Percentiles rank a stretch among this genome's conserved stretches.
Conservation (phyloP, 2,888 invertebrate genomes). For the Drosophila testacea region DNA sequence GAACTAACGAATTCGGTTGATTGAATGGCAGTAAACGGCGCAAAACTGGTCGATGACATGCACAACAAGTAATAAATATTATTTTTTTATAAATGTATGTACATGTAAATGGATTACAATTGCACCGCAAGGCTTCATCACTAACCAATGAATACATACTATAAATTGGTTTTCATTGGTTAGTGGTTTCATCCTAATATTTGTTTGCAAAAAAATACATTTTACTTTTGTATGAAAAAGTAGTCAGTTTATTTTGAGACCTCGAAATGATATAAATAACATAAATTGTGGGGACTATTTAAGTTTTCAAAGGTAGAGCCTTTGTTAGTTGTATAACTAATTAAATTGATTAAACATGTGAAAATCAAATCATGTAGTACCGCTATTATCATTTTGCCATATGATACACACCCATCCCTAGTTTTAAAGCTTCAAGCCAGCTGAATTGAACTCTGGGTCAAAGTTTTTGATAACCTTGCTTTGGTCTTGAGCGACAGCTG, state of each 20-base stretch:
- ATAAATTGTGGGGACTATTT: too few species aligned
- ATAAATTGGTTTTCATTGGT: slow-evolving; percentile 28
- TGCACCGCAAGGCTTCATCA: slow-evolving; percentile 38
- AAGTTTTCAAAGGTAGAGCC: too few species aligned
- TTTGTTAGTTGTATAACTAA: too few species aligned
- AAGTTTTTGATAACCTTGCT: slow-evolving; percentile 27
- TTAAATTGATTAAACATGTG: too few species aligned
- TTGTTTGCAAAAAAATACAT: slow-evolving; percentile 6
- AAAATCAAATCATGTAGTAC: not conserved
- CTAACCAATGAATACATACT: slow-evolving; percentile 36
- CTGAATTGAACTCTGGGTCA: slow-evolving; percentile 8
- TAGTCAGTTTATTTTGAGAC: not conserved
- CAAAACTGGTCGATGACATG: slow-evolving; percentile 32
- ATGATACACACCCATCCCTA: not conserved
- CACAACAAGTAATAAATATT: slow-evolving; percentile 50
- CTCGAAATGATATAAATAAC: not conserved
- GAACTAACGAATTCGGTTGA: slow-evolving; percentile 67
- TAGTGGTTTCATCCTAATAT: too few species aligned
- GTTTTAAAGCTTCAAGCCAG: not conserved
- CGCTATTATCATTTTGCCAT: not conserved
- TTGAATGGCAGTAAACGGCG: slow-evolving; percentile 63
- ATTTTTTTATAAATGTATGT: slow-evolving; percentile 24
- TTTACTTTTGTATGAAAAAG: not conserved
- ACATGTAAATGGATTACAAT: slow-evolving; percentile 61
- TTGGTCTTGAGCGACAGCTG: slow-evolving; percentile 30